These are phyloP conservation scores for Indicator indicator DNA, from an alignment of 2,113 vertebrate genomes.

Conservation along the genomic window DNA sequence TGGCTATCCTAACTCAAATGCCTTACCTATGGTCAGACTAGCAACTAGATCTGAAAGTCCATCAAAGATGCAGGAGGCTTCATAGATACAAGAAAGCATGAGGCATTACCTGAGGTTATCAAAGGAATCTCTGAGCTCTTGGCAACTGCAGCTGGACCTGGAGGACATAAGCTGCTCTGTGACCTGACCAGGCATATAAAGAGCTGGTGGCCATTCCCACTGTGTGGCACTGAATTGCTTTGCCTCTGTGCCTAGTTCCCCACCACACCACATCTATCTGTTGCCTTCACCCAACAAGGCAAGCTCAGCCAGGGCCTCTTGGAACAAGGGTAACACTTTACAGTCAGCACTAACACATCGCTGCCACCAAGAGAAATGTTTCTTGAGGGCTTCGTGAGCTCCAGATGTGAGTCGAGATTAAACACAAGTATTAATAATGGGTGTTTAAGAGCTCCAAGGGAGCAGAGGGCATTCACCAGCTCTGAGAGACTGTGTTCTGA, in stretches of 20 bases:
- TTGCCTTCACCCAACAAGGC: background rate
- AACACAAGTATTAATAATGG: background rate
- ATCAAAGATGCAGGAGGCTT: background rate
- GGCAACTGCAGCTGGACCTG: background rate
- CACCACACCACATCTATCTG: accelerated
- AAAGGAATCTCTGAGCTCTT: background rate
- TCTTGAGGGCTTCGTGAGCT: background rate
- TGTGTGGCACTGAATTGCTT: accelerated
- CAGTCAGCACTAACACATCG: background rate
- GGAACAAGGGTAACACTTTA: background rate
- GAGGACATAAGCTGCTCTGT: background rate
- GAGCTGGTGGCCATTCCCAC: background rate
- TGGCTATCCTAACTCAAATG: background rate
- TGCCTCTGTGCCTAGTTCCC: background rate
- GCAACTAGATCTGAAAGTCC: background rate
- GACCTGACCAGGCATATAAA: background rate
- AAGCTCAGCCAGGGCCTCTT: too few relatives aligned
- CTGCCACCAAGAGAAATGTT: background rate
- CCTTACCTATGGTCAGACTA: background rate
- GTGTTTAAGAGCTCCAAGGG: background rate
- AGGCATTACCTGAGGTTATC: background rate
- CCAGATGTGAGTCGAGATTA: background rate
- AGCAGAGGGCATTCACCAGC: background rate
- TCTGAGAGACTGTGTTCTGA: background rate
- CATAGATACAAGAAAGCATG: background rate